Evolutionary conservation across 2,113 vertebrate genomes (phyloP).

Genomic region (Mobula hypostoma): DNA sequence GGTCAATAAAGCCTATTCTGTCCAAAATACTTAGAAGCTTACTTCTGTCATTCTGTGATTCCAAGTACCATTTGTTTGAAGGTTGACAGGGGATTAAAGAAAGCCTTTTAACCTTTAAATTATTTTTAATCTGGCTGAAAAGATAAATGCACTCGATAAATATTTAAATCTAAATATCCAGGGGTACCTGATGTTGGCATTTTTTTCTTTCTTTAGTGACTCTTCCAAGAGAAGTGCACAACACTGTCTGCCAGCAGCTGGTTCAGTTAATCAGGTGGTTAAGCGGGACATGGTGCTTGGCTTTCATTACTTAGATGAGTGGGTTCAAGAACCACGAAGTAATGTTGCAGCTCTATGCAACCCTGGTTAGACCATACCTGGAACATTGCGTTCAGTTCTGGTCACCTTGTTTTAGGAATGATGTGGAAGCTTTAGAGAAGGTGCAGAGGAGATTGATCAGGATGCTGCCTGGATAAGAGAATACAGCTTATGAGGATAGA

Average conservation of each 20-base stretch:
- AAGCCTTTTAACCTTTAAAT: not conserved
- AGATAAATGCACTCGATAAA: not conserved
- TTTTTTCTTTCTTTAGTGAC: not conserved
- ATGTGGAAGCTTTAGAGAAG: too few relatives aligned
- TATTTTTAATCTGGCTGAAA: not conserved
- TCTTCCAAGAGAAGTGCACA: not conserved
- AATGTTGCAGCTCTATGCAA: too few relatives aligned
- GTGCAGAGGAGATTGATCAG: too few relatives aligned
- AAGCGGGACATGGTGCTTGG: too few relatives aligned
- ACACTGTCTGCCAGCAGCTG: not conserved
- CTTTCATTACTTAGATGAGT: too few relatives aligned
- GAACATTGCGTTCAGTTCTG: too few relatives aligned
- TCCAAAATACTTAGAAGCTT: not conserved
- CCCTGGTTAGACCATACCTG: too few relatives aligned
- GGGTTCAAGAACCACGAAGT: too few relatives aligned
- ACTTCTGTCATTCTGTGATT: not conserved
- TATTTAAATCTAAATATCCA: not conserved
- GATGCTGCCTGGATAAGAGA: too few relatives aligned
- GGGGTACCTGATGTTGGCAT: not conserved
- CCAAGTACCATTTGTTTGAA: not conserved
- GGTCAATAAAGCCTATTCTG: not conserved
- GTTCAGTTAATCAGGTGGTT: not conserved
- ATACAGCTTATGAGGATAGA: too few relatives aligned
- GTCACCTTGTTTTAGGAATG: too few relatives aligned
- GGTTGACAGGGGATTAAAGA: not conserved